Percentiles rank a stretch among this genome's conserved stretches.
phyloP scores from a whole-genome alignment of 2,113 vertebrate genomes.

The Cromileptes altivelis region DNA sequence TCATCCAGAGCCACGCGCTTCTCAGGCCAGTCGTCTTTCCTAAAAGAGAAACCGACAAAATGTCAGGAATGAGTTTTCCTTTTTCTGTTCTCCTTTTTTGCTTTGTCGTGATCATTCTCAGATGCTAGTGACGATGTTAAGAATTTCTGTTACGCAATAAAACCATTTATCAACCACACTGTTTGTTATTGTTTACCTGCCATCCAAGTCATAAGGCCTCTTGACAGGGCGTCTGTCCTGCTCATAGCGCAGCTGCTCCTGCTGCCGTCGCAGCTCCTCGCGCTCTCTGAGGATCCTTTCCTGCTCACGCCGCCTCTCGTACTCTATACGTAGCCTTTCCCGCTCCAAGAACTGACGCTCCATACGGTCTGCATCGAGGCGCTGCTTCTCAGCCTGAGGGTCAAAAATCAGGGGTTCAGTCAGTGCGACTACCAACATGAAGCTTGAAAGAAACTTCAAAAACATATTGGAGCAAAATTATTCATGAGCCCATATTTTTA shows the following conservation, averaged over 20 bases:
- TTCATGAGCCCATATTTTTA: background rate
- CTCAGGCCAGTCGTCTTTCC: slow-evolving; percentile 94
- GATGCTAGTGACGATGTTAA: too few relatives aligned
- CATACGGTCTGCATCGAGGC: slow-evolving; percentile 92
- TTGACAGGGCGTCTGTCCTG: slow-evolving; percentile 91
- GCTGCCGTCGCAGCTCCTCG: slow-evolving; percentile 94
- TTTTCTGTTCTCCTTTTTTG: too few relatives aligned
- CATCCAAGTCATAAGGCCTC: slow-evolving; percentile 90
- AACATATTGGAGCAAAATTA: background rate
- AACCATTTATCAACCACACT: background rate
- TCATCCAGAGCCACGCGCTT: slow-evolving; percentile 92
- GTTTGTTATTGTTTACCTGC: slow-evolving; percentile 81
- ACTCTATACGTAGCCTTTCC: slow-evolving; percentile 93
- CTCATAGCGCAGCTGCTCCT: slow-evolving; percentile 94
- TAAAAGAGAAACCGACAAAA: slow-evolving; percentile 48
- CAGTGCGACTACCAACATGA: background rate
- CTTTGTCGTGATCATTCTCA: too few relatives aligned
- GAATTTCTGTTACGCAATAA: background rate
- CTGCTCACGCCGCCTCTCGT: slow-evolving; percentile 93
- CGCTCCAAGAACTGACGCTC: slow-evolving; percentile 94
- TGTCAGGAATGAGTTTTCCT: background rate
- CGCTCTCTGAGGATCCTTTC: slow-evolving; percentile 95
- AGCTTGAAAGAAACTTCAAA: background rate
- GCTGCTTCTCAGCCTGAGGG: slow-evolving; percentile 88
- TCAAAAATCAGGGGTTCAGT: background rate